phyloP scores from a whole-genome alignment of 2,888 invertebrate genomes.

The Aspidiotus rigidus region DNA sequence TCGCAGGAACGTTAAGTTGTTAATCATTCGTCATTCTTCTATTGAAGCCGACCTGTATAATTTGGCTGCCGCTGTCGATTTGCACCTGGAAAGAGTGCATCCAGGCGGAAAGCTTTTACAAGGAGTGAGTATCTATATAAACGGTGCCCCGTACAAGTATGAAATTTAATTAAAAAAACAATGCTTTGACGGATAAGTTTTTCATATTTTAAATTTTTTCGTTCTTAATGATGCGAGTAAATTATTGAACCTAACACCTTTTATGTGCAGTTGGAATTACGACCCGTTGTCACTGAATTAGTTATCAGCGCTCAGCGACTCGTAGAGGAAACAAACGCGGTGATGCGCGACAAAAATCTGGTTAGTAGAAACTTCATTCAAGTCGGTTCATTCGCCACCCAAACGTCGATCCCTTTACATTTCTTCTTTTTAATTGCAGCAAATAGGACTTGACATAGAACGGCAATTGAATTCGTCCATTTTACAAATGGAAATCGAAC shows the following conservation, averaged over 20 bases:
- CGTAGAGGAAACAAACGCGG: conserved; percentile 59
- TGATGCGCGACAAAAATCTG: conserved; percentile 54
- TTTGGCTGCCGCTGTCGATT: conserved; percentile 61
- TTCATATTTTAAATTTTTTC: not conserved
- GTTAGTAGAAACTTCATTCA: conserved; percentile 41
- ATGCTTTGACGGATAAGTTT: no score
- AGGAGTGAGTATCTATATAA: conserved; percentile 50
- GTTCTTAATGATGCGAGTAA: not conserved
- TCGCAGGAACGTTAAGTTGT: conserved; percentile 46
- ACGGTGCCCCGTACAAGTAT: no score
- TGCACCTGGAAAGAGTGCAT: conserved; percentile 62
- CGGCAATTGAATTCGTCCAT: conserved; percentile 57
- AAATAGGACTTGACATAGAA: conserved; percentile 57
- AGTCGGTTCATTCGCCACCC: not conserved
- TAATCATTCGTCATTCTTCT: conserved; percentile 58
- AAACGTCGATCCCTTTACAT: not conserved
- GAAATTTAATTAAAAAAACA: no score
- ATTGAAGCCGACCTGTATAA: conserved; percentile 66
- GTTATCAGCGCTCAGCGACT: conserved; percentile 57
- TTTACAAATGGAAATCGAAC: conserved; percentile 60
- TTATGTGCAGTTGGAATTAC: conserved; percentile 51
- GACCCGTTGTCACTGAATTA: conserved; percentile 67
- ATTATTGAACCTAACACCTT: not conserved
- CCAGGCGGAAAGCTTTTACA: conserved; percentile 73
- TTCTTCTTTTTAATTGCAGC: conserved; percentile 41